phyloP scores from a whole-genome alignment of 2,888 invertebrate genomes.

The Idaea straminata region DNA sequence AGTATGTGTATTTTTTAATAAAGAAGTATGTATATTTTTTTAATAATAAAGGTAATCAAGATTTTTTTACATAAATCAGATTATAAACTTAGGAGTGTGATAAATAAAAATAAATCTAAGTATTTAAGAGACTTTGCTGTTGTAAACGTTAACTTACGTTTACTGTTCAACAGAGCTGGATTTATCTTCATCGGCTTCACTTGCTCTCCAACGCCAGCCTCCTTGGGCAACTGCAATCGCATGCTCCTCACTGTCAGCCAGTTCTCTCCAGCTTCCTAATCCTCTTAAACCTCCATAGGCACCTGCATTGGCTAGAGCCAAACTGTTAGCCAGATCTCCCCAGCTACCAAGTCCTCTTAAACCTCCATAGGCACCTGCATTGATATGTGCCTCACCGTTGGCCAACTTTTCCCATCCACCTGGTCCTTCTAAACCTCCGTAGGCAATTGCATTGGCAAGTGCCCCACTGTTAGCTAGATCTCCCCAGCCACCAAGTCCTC shows the following conservation, averaged over 20 bases:
- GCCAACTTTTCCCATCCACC: conserved; percentile 7
- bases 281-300: conserved; percentile 1
- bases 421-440: conserved; percentile 13
- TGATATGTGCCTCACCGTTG: neutral
- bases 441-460: conserved; percentile 3
- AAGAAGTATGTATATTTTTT: too few species aligned
- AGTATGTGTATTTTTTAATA: too few species aligned
- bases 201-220: neutral
- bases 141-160: neutral
- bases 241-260: neutral
- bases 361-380: neutral
- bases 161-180: neutral
- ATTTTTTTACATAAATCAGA: too few species aligned
- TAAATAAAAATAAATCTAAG: neutral
- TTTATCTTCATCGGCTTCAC: neutral
- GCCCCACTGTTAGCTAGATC: conserved; percentile 18
- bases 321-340: conserved; percentile 6
- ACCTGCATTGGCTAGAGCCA: neutral
- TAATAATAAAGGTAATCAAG: too few species aligned
- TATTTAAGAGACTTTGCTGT: too few species aligned
- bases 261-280: neutral
- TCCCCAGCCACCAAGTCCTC: conserved; percentile 14
- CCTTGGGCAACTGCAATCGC: neutral
- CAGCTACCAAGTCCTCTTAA: conserved; percentile 6
- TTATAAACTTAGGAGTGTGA: too few species aligned